Evolutionary conservation across 2,888 invertebrate species (phyloP), one percentile per base, ranked within the genome.

Genomic region (Saturnia japonica): DNA sequence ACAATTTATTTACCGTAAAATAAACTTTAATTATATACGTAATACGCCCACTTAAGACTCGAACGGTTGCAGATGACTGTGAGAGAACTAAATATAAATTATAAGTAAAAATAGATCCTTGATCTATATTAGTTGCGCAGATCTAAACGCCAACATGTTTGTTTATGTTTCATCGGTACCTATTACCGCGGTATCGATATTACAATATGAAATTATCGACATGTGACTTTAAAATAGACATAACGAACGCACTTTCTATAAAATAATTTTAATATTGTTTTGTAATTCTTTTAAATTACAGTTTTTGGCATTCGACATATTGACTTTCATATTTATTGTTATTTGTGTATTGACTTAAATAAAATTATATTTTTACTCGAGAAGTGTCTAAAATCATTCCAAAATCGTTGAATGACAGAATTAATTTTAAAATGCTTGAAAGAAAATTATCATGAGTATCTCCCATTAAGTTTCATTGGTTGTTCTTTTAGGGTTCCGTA

Each of bases 111-210:
- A 60, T 60, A 60, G 57, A 60, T 60, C 57, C 28, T 60, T 60
- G 57, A 60, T 60, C 28, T 60, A 60, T 60, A 60, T 60, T 60
- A 60, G 57, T 60, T 60, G 28, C 57, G 57, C 57, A 60, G 57
- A 60, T 28, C 28, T 28, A 60, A 28, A 60, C 57, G 57, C 57
- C 25, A 60, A 60, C 57, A 60, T 60, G 16, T 57, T 25, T 57
- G 57, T 60, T 60, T 60, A 28, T 60, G 9, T 60, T 60, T 60
- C 57, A 28, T 4, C 9, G 57, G 57, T 60, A 28, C 25, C 47
- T 28, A 60, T 60, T 60, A 14, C 14, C 2, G 28, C 25, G 57
- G 25, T 60, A 19, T 60, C 57, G 57, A 57, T 14, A 25, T 25
- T 25, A 0, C 25, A 14, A 57, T 57, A 25, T 57, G 22, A n/a